phyloP scores from a whole-genome alignment of 1,140 invertebrate species.

The Cepaea nemoralis region DNA sequence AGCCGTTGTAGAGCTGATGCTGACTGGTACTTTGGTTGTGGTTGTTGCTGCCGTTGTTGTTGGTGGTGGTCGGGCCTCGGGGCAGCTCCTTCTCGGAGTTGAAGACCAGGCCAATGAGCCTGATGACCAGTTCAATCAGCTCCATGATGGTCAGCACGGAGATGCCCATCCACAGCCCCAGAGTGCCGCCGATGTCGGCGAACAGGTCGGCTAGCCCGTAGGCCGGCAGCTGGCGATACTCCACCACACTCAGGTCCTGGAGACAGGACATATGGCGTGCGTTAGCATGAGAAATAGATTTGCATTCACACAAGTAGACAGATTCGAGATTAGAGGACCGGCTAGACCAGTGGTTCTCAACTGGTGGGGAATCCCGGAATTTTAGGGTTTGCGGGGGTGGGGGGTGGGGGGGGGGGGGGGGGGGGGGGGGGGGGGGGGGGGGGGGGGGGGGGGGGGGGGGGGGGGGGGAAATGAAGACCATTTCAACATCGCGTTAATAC shows the following conservation, averaged over 20 bases:
- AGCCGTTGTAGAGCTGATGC: conserved; percentile 27
- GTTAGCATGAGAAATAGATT: background rate
- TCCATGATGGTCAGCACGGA: conserved; percentile 69
- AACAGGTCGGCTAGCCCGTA: conserved; percentile 67
- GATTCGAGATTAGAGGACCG: too few species aligned
- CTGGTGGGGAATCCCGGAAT: too few species aligned
- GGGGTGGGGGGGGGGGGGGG: too few species aligned
- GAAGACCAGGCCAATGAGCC: conserved; percentile 61
- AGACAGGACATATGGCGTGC: background rate
- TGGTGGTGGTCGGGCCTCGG: conserved; percentile 35
- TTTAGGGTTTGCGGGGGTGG: too few species aligned
- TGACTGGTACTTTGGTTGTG: conserved; percentile 43
- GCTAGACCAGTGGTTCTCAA: too few species aligned
- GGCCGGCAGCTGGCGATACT: conserved; percentile 65
- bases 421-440: too few species aligned
- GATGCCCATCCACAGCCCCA: conserved; percentile 69
- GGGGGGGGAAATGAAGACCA: too few species aligned
- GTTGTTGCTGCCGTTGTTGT: conserved; percentile 45
- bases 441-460: too few species aligned
- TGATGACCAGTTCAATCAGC: conserved; percentile 61
- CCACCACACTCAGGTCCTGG: conserved; percentile 65
- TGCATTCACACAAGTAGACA: background rate
- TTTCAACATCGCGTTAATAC: too few species aligned
- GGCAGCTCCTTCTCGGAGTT: conserved; percentile 59
- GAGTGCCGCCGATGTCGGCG: conserved; percentile 67